A percentile compares a stretch with the other conserved stretches of the same genome.
phyloP scores from a whole-genome alignment of 2,888 invertebrate species.

The Pristionchus japonicus region DNA sequence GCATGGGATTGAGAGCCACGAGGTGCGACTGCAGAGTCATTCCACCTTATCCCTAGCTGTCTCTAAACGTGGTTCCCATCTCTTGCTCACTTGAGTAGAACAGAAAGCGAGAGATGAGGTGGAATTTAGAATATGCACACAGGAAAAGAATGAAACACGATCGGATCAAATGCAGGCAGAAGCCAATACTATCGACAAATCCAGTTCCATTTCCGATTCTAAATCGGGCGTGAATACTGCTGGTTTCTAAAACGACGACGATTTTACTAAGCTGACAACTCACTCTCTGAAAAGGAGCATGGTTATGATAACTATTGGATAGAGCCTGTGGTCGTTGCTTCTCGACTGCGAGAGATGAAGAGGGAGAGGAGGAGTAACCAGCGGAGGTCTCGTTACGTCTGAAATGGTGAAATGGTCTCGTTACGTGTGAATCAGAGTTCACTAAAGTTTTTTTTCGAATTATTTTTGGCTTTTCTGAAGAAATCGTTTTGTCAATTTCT shows the following conservation, averaged over 20 bases:
- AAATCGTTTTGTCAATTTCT: background rate
- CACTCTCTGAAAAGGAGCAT: constrained; percentile 47
- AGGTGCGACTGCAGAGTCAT: too few species aligned
- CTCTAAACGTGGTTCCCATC: too few species aligned
- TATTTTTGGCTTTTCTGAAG: background rate
- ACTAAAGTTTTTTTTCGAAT: background rate
- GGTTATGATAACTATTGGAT: constrained; percentile 4
- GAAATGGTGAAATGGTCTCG: constrained; percentile 44
- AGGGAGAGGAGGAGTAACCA: constrained; percentile 45
- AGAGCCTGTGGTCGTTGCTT: constrained; percentile 9
- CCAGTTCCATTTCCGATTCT: too few species aligned
- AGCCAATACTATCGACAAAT: too few species aligned
- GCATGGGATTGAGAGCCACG: too few species aligned
- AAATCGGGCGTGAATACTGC: too few species aligned
- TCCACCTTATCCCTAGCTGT: too few species aligned
- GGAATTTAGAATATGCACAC: too few species aligned
- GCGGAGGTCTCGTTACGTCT: constrained; percentile 48
- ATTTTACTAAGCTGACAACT: background rate
- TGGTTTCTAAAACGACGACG: background rate
- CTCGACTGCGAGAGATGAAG: constrained; percentile 26
- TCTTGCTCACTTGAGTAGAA: too few species aligned
- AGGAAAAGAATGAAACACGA: background rate
- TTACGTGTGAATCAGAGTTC: constrained; percentile 46
- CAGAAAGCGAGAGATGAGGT: too few species aligned
- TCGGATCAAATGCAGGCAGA: too few species aligned